Percentiles rank a stretch among this genome's conserved stretches.
Evolutionary conservation across 2,113 vertebrate species (phyloP).

Genomic region (Irena cyanogastra): DNA sequence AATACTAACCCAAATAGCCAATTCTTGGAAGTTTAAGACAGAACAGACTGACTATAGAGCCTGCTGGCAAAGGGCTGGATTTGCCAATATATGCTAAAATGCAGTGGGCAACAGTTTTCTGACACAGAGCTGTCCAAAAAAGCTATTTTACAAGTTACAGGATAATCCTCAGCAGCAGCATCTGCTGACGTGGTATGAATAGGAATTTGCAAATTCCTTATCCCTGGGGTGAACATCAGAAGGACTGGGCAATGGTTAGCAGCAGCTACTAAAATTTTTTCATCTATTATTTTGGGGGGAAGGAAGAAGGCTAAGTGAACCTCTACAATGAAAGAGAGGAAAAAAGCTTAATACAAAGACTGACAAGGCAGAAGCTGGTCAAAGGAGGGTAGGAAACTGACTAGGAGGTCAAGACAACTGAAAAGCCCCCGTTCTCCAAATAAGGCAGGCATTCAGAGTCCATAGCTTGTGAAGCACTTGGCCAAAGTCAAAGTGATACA

Average conservation of each 20-base stretch:
- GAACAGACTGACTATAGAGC: accelerated
- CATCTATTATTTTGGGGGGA: not conserved
- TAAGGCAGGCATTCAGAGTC: not conserved
- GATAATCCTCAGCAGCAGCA: not conserved
- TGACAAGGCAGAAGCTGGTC: not conserved
- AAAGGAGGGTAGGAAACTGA: not conserved
- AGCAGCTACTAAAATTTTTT: not conserved
- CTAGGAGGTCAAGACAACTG: not conserved
- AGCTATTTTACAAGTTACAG: not conserved
- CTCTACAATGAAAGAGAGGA: not conserved
- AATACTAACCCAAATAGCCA: not conserved
- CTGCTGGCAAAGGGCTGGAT: not conserved
- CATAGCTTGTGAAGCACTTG: not conserved
- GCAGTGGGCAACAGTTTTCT: not conserved
- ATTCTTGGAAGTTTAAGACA: not conserved
- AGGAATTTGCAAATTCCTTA: not conserved
- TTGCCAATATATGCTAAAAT: not conserved
- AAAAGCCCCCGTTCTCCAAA: not conserved
- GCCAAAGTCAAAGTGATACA: constrained; percentile 37
- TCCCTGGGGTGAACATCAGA: not conserved
- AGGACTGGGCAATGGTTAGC: not conserved
- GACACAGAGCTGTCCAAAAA: not conserved
- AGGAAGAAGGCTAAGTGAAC: not conserved
- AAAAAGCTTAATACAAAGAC: not conserved
- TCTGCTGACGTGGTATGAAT: not conserved